Base-by-base conservation (phyloP, 1,140 invertebrate genomes). In the Aphaenogaster floridana region DNA sequence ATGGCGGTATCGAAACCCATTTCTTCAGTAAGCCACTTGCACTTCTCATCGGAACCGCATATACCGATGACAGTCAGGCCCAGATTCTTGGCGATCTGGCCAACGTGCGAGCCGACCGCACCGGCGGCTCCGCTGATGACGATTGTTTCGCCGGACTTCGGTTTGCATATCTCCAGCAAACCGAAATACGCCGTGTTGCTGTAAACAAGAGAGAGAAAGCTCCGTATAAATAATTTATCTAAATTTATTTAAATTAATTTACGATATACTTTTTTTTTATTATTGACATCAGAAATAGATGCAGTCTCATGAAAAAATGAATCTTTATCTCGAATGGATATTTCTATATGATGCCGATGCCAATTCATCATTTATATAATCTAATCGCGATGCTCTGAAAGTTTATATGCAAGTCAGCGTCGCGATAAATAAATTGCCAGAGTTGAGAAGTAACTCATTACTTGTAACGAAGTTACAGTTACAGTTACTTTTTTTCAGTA, bases 161-260 rank as follows among this genome's bases (percentile, higher is more conserved):
- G 97, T 36, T 97, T 91, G 86, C 97, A 97, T 45, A 97, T 94
- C 88, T 97, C 96, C n/a, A 97, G 90, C 15, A 98, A 95, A 0
- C 97, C 97, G 93, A 97, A 97, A 91, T 97, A 97, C 1, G 97
- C 97, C 6, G 97, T 97, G 80, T 96, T 96, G n/a, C 97, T 97
- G 88, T 50, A n/a, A 94, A 94, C 79, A 36, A 52, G 61, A 50
- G 21, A 57, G 36, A 42, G 7, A n/a, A 9, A 61, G 0, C 13
- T 91, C 69, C 1, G 17, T 39, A 1, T 21, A 39, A 13, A 36
- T 74, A 34, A 34, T 52, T 72, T 48, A n/a, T 64, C 21, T 21
- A 21, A 0, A 21, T 21, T 21, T 21, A 21, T 21, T 21, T 21
- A 21, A 21, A 21, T 21, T 21, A 21, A 21, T 21, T 21, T 21